Percentiles rank a stretch among this genome's conserved stretches.
Conservation (phyloP, 2,888 invertebrate species). For the Pyrrhia umbra region DNA sequence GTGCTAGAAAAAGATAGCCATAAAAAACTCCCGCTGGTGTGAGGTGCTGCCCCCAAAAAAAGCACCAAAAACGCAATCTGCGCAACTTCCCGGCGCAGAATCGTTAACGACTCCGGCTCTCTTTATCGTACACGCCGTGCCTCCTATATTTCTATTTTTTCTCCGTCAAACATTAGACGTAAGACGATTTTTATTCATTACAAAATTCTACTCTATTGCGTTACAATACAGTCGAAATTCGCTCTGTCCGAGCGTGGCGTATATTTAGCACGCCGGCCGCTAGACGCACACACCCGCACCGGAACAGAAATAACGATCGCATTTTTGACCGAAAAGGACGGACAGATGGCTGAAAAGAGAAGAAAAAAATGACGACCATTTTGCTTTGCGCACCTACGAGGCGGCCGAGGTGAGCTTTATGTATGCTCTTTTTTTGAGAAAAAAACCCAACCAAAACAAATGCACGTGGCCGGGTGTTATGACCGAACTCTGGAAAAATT, state of each 20-base stretch:
- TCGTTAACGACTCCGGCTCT: constrained; percentile 90
- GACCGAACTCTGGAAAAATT: constrained; percentile 87
- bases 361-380: constrained; percentile 90
- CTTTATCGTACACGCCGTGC: constrained; percentile 89
- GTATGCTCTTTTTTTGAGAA: constrained; percentile 88
- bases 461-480: constrained; percentile 90
- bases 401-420: constrained; percentile 84
- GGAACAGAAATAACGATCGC: constrained; percentile 91
- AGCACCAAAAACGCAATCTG: constrained; percentile 91
- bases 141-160: constrained; percentile 91
- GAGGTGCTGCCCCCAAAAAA: constrained; percentile 90
- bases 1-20: constrained; percentile 88
- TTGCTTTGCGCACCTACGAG: constrained; percentile 88
- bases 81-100: constrained; percentile 91
- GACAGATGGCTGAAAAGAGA: constrained; percentile 90
- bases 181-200: constrained; percentile 74
- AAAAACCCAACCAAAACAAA: constrained; percentile 90
- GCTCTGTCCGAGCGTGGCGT: constrained; percentile 65
- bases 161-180: constrained; percentile 86
- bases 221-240: constrained; percentile 56
- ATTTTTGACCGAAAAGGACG: constrained; percentile 90
- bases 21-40: constrained; percentile 88
- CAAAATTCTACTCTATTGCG: constrained; percentile 62
- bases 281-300: constrained; percentile 88
- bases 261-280: constrained; percentile 76